Evolutionary conservation across 2,113 vertebrate genomes (phyloP), one percentile per base, ranked within the genome.

Genomic region (Proteles cristata): DNA sequence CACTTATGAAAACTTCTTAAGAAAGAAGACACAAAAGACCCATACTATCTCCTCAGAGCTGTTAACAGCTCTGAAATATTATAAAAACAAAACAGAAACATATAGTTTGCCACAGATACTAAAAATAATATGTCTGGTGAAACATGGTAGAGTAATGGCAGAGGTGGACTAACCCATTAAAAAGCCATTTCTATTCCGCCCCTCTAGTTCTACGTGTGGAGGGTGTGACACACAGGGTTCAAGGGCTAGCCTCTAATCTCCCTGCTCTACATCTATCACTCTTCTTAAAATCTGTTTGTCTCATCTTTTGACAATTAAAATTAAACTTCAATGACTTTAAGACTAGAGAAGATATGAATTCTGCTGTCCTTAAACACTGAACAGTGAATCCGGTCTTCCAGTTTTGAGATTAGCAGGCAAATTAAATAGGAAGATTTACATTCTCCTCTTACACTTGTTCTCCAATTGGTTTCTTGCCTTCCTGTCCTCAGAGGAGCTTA

Each of bases 81-180:
- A 94, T 65, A 84, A 97, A 97, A 89, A 96, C 8, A 17, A 69
- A 73, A 83, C 45, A 96, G 85, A 97, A 88, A 96, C 14, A 53
- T 55, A 10, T 58, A 11, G n/a, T 79, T 93, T 94, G 88, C 35
- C 77, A 86, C 0, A 95, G 65, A 93, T 11, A 66, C 2, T 53
- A 25, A 81, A 86, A 94, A 92, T 69, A 74, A 73, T 11, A 4
- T 63, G 82, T 61, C 45, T 26, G 48, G n/a, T 26, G 16, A 83
- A 91, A 84, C 2, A 68, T 9, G 58, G 61, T 11, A 76, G 28
- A 73, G n/a, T 21, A 77, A 14, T 16, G 25, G 69, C 94, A 74
- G 55, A 96, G 63, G 53, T 69, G 48, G 53, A 83, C 28, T 81
- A 61, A 94, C 69, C 11, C 35, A 73, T 39, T 55, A 25, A 86